Evolutionary conservation across 2,888 invertebrate species (phyloP), one percentile per base, ranked within the genome.

Genomic region (Protonemura montana): DNA sequence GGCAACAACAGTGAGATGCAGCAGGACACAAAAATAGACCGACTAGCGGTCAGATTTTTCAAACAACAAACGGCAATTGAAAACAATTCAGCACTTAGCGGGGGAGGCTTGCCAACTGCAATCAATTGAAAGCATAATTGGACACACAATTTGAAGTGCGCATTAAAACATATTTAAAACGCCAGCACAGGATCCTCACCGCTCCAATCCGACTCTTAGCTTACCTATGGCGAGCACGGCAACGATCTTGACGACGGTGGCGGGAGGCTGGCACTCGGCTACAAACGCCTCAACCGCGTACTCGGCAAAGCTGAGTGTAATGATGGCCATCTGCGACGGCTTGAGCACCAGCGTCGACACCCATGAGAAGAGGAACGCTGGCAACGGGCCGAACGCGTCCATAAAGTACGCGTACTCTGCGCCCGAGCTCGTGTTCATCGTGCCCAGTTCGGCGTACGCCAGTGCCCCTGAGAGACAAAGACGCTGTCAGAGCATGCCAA

Each of bases 321-420:
- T 97, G 91, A 98, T 98, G 89, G 98, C 97, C 96, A 98, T 96
- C 93, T 98, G 97, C 85, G 97, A 97, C 88, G 98, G 98, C 92
- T 98, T 98, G 90, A 98, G 93, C 90, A 98, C 96, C 92, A 98
- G 93, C 87, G 97, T 97, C 90, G 97, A 97, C 91, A 97, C 97
- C 98, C 98, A 98, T 90, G 97, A 97, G 92, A 97, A 98, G 88
- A 98, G 93, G 92, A 98, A 98, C 89, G 97, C 98, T 88, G 97
- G 97, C 88, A 97, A 95, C 89, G 97, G 96, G 89, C 98, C 98
- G 91, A 97, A 98, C 87, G 98, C 98, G 92, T 97, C 97, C 96
- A 97, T 97, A 92, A 98, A 97, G 92, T 98, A 98, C 89, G 97
- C 97, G 93, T 98, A 98, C 92, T 98, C 98, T 88, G 97, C 98